Conservation (phyloP, 2,113 vertebrate genomes). For the Synodontis membranacea region DNA sequence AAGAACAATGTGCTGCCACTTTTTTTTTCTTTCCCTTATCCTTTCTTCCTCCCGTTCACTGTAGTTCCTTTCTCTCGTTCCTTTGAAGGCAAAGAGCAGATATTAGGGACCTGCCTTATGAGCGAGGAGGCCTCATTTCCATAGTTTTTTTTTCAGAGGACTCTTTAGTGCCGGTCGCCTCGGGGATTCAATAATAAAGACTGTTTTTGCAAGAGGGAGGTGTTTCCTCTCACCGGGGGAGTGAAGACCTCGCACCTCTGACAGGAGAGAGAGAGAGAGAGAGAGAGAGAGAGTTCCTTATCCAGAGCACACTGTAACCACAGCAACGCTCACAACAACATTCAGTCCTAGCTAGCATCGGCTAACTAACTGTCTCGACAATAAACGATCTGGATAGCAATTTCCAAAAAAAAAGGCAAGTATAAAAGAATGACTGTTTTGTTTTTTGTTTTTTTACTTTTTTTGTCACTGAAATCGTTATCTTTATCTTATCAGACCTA, state of each 20-base stretch:
- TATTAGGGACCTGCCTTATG: constrained; percentile 72
- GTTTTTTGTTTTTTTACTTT: not conserved
- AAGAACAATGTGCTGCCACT: constrained; percentile 64
- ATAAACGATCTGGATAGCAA: not conserved
- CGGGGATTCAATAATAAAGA: constrained; percentile 70
- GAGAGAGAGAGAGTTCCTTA: not conserved
- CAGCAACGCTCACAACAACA: not conserved
- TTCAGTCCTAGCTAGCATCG: not conserved
- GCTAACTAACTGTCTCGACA: not conserved
- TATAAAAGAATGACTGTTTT: not conserved
- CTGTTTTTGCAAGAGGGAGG: constrained; percentile 66
- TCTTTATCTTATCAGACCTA: too few relatives aligned
- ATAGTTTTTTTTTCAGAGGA: constrained; percentile 68
- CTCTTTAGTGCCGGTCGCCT: constrained; percentile 65
- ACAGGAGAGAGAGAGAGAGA: constrained; percentile 20
- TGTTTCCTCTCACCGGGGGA: constrained; percentile 15
- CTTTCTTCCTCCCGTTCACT: constrained; percentile 52
- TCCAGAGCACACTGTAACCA: not conserved
- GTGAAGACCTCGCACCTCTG: constrained; percentile 21
- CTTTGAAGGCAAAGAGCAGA: constrained; percentile 63
- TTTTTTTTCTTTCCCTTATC: constrained; percentile 47
- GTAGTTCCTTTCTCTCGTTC: constrained; percentile 48
- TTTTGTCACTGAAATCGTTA: too few relatives aligned
- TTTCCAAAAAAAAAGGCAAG: not conserved
- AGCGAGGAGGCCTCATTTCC: constrained; percentile 73